Evolutionary conservation across 1,140 invertebrate species (phyloP).

Genomic region (Bombus pyrosoma): DNA sequence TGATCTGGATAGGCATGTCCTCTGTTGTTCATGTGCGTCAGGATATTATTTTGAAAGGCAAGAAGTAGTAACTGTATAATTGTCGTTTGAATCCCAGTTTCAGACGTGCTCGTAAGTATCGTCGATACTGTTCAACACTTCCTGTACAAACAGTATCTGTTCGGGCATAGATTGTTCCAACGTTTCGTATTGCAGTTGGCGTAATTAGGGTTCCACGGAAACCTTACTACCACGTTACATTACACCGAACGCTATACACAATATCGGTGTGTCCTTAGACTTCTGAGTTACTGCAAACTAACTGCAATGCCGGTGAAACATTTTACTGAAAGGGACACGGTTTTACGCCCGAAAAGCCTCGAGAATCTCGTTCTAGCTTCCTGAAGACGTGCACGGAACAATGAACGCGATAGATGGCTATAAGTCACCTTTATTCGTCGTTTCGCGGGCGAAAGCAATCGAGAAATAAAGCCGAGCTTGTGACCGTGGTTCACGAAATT

Average conservation of each 20-base stretch:
- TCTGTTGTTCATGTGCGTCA: too few species aligned
- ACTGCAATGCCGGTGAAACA: conserved; percentile 6
- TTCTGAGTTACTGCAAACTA: conserved; percentile 1
- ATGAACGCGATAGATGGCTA: background rate
- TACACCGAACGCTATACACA: background rate
- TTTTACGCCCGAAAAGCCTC: background rate
- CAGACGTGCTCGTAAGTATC: too few species aligned
- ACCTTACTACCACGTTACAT: background rate
- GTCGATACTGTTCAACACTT: background rate
- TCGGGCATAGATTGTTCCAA: background rate
- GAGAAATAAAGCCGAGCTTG: background rate
- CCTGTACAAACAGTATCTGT: background rate
- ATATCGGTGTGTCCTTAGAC: background rate
- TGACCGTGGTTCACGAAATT: background rate
- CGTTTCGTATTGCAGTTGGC: background rate
- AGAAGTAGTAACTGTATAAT: background rate
- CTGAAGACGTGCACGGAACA: background rate
- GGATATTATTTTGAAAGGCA: background rate
- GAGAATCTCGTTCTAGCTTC: background rate
- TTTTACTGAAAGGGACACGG: background rate
- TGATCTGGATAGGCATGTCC: background rate
- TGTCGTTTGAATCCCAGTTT: background rate
- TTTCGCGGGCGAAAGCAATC: background rate
- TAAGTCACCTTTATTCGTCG: background rate
- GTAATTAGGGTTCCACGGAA: conserved; percentile 14